phyloP scores from a whole-genome alignment of 2,797 vertebrate genomes.

The Erpetoichthys calabaricus region DNA sequence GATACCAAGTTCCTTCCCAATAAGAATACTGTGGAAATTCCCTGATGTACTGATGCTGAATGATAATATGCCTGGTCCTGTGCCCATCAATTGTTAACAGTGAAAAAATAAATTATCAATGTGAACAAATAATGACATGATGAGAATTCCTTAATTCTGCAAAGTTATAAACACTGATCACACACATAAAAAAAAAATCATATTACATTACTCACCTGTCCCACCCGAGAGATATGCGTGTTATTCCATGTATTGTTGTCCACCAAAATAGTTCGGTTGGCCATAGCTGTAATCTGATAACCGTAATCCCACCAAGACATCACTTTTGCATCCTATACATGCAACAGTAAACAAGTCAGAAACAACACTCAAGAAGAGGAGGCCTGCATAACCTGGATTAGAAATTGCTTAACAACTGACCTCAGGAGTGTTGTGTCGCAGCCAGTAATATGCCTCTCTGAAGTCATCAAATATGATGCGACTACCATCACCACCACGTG shows the following conservation, averaged over 20 bases:
- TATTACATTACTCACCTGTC: slow-evolving; percentile 58
- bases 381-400: neutral
- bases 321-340: slow-evolving; percentile 81
- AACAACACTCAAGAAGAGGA: neutral
- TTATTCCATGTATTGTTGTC: slow-evolving; percentile 99
- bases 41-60: too few relatives aligned
- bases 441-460: slow-evolving; percentile 96
- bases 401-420: slow-evolving; percentile 32
- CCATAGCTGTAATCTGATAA: slow-evolving; percentile 97
- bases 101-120: too few relatives aligned
- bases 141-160: too few relatives aligned
- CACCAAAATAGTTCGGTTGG: slow-evolving; percentile 92
- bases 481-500: slow-evolving; percentile 85
- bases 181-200: too few relatives aligned
- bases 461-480: slow-evolving; percentile 98
- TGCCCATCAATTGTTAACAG: too few relatives aligned
- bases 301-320: slow-evolving; percentile 99
- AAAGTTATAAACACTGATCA: too few relatives aligned
- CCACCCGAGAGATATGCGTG: slow-evolving; percentile 93
- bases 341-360: slow-evolving; percentile 10
- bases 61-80: too few relatives aligned
- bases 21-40: too few relatives aligned
- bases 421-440: slow-evolving; percentile 95
- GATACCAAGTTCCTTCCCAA: too few relatives aligned
- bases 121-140: too few relatives aligned